Percentiles rank a stretch among this genome's conserved stretches.
These are phyloP conservation scores for Drosophila bipectinata DNA, from an alignment of 1,140 invertebrate species.

Conservation along the genomic window DNA sequence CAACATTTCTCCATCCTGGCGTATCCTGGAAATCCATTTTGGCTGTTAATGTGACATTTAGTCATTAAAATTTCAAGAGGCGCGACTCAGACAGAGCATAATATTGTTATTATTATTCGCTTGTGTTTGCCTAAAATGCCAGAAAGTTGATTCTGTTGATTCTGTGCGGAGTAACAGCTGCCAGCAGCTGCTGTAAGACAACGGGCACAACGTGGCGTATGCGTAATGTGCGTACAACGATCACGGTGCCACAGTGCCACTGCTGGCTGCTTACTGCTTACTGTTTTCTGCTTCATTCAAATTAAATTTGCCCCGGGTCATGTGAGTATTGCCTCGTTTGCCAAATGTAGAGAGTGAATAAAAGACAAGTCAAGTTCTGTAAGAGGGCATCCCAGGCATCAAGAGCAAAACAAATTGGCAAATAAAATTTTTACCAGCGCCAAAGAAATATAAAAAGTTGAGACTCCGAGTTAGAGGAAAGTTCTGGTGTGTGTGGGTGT, in stretches of 20 bases:
- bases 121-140: slow-evolving; percentile 27
- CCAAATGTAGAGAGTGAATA: slow-evolving; percentile 21
- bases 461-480: slow-evolving; percentile 49
- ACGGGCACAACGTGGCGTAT: slow-evolving; percentile 51
- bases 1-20: slow-evolving; percentile 27
- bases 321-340: slow-evolving; percentile 34
- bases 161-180: slow-evolving; percentile 50
- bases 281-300: slow-evolving; percentile 45
- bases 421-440: slow-evolving; percentile 67
- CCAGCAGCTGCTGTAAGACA: slow-evolving; percentile 53
- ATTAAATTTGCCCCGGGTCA: slow-evolving; percentile 70
- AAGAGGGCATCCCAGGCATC: slow-evolving; percentile 6
- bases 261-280: slow-evolving; percentile 19
- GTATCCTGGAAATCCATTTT: slow-evolving; percentile 58
- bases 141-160: slow-evolving; percentile 11
- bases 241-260: neutral
- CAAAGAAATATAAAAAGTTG: slow-evolving; percentile 59
- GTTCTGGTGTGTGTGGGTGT: neutral
- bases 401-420: slow-evolving; percentile 64
- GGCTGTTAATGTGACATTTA: slow-evolving; percentile 74
- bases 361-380: neutral
- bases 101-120: slow-evolving; percentile 72
- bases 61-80: slow-evolving; percentile 73
- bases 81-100: slow-evolving; percentile 63
- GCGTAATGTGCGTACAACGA: slow-evolving; percentile 46